Base-by-base conservation (phyloP, 2,888 invertebrate species). In the Oscheius myriophilus region DNA sequence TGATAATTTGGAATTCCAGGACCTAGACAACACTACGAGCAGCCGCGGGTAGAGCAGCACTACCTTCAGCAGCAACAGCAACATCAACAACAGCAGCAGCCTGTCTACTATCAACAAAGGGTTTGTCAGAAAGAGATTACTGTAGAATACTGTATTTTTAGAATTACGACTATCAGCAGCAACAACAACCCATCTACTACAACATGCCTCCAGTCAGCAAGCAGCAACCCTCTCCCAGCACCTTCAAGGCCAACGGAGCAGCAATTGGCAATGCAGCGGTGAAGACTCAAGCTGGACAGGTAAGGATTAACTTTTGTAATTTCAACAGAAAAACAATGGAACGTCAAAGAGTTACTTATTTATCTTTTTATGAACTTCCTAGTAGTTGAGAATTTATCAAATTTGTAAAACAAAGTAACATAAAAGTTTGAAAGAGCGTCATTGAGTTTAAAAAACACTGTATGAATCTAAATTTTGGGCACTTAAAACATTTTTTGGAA, bases 141-240 rank as follows among this genome's bases (percentile, higher is more conserved):
- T 61, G 70, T 14, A 65, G 66, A 16, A 57, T 64, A 25, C 68
- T 51, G 67, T 68, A 66, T 66, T 68, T 69, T 58, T 71, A 75
- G 65, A 64, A 69, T 66, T 69, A 73, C 68, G 21, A 67, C 16
- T 68, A 69, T 63, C 76, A 65, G n/a, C 65, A 55, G 21, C 73
- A 69, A 59, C 76, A 65, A 25, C 65, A 55, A 43, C 73, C 69
- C 65, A 46, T 70, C 68, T 51, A 72, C 68, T 54, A 64, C 68
- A 69, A 69, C 59, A 65, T 67, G 68, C 45, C 67, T 63, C 42
- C 70, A 16, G 65, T 65, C 33, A 65, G 55, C 55, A 68, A 71
- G 26, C 73, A 73, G 51, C 61, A 61, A 46, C 49, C 45, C 11
- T 11, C 2, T 6, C 26, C 46, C 33, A 26, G 46, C 57, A 72